A percentile compares a stretch with the other conserved stretches of the same genome.
phyloP scores from a whole-genome alignment of 53 echinoderm and acorn worm genomes.

The Patiria pectinifera region DNA sequence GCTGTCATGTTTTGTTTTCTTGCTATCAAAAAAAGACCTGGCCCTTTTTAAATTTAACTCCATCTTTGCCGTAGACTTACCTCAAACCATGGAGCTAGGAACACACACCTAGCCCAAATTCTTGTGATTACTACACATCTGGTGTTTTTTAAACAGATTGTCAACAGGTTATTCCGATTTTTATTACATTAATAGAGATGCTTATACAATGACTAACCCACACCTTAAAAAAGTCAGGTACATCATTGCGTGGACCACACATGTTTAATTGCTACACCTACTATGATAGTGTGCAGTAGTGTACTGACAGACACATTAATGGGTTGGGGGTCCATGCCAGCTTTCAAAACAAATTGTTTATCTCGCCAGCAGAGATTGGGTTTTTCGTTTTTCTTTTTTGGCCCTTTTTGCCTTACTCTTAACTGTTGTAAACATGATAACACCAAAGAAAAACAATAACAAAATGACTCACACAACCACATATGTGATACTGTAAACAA shows the following conservation, averaged over 20 bases:
- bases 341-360: background rate
- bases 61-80: no score
- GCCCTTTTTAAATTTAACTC: no score
- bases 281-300: background rate
- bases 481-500: background rate
- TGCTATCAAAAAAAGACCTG: no score
- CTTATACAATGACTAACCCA: background rate
- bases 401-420: background rate
- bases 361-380: background rate
- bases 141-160: no score
- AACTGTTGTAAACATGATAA: background rate
- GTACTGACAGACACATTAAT: constrained; percentile 36
- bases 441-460: background rate
- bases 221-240: background rate
- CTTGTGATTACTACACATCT: background rate
- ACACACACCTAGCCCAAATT: background rate
- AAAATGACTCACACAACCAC: background rate
- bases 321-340: background rate
- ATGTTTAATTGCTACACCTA: background rate
- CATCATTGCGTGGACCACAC: background rate
- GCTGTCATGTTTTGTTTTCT: no score
- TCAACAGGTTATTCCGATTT: background rate
- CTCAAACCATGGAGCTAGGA: no score
- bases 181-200: background rate
- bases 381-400: background rate